Percentiles rank a stretch among this genome's conserved stretches.
Conservation (phyloP, 2,888 invertebrate species). For the Callosobruchus maculatus region DNA sequence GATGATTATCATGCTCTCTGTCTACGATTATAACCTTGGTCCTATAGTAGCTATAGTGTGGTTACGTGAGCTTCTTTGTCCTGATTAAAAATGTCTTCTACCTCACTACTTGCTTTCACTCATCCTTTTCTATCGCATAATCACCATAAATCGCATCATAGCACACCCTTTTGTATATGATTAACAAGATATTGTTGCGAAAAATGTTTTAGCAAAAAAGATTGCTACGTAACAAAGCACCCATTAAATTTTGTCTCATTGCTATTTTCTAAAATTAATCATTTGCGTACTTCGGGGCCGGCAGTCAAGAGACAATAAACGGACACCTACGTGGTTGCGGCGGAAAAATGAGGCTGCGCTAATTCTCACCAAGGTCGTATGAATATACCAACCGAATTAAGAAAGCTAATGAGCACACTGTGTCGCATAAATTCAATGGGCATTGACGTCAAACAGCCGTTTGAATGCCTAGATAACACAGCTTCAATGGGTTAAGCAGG, state of each 20-base stretch:
- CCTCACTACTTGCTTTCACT: no score
- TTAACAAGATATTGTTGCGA: no score
- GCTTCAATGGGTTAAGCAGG: background rate
- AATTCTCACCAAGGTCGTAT: constrained; percentile 35
- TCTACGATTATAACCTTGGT: no score
- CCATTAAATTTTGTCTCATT: background rate
- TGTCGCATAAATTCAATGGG: constrained; percentile 1
- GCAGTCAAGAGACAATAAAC: background rate
- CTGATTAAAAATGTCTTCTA: no score
- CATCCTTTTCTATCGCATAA: no score
- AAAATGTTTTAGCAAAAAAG: background rate
- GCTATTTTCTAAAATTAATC: background rate
- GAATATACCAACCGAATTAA: constrained; percentile 40
- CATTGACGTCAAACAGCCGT: background rate
- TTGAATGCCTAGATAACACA: background rate
- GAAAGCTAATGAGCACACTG: constrained; percentile 32
- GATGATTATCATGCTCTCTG: no score
- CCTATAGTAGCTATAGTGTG: no score
- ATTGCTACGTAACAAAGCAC: background rate
- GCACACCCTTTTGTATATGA: no score
- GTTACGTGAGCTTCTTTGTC: no score
- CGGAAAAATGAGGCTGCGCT: background rate
- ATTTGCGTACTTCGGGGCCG: background rate
- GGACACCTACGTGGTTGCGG: background rate
- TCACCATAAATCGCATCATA: no score